These are phyloP conservation scores for Epinephelus cyanopodus DNA, from an alignment of 2,113 vertebrate genomes.

Conservation along the genomic window DNA sequence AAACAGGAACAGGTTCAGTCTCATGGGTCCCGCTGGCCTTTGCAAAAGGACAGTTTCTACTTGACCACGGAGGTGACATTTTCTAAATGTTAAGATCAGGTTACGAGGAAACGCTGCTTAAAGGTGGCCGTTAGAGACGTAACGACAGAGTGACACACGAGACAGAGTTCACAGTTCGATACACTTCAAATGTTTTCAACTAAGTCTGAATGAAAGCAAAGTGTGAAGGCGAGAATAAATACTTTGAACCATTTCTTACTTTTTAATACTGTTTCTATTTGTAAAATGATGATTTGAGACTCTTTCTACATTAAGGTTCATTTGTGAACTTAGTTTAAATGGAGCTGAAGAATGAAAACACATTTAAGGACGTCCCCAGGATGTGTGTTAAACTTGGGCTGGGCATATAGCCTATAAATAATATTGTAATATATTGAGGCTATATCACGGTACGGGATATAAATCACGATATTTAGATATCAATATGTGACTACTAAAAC, in stretches of 20 bases:
- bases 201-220: not conserved
- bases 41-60: slow-evolving; percentile 57
- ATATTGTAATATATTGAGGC: too few species aligned
- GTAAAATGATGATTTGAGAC: too few species aligned
- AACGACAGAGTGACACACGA: not conserved
- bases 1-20: slow-evolving; percentile 47
- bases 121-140: slow-evolving; percentile 10
- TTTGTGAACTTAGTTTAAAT: not conserved
- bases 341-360: not conserved
- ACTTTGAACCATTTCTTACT: not conserved
- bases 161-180: not conserved
- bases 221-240: not conserved
- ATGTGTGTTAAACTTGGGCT: not conserved
- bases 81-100: slow-evolving; percentile 53
- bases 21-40: slow-evolving; percentile 62
- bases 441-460: too few species aligned
- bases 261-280: not conserved
- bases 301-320: not conserved
- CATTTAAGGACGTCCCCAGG: not conserved
- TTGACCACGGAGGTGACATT: slow-evolving; percentile 67
- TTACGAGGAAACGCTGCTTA: slow-evolving; percentile 30
- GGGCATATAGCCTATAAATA: too few species aligned
- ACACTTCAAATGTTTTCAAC: not conserved
- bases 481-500: too few species aligned
- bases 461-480: too few species aligned